These are phyloP conservation scores for Sardinella longiceps DNA, from an alignment of 2,797 vertebrate species.

Conservation along the genomic window DNA sequence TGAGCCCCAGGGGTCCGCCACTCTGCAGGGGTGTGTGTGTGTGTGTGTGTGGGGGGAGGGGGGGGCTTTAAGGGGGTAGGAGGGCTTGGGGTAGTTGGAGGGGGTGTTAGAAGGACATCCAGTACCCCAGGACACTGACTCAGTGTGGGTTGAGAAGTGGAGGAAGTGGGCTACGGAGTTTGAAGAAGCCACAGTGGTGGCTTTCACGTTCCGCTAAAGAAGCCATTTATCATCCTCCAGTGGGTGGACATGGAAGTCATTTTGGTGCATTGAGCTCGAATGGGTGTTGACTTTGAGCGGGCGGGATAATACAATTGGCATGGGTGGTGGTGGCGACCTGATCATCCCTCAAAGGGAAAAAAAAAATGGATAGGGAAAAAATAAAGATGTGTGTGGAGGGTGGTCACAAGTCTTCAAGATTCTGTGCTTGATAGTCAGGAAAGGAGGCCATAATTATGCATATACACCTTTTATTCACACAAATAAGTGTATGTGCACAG, in stretches of 20 bases:
- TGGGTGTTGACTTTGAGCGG: neutral
- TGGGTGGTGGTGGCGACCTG: conserved; percentile 8
- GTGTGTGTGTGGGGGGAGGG: too few relatives aligned
- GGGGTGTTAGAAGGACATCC: neutral
- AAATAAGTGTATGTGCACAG: too few relatives aligned
- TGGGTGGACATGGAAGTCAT: conserved; percentile 20
- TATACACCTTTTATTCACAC: too few relatives aligned
- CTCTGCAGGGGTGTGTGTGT: neutral
- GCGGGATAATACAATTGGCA: neutral
- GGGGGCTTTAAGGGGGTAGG: neutral
- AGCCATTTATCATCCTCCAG: conserved; percentile 1
- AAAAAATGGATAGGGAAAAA: neutral
- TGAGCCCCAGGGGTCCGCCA: neutral
- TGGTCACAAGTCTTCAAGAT: neutral
- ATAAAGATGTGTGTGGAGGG: neutral
- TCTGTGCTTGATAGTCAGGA: neutral
- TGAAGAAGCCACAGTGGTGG: neutral
- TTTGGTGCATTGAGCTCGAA: neutral
- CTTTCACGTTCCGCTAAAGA: neutral
- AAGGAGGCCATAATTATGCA: too few relatives aligned
- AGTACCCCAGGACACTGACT: neutral
- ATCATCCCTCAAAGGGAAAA: neutral
- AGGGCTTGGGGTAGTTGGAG: neutral
- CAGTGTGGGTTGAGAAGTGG: neutral
- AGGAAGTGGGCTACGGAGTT: neutral